phyloP scores from a whole-genome alignment of 1,140 invertebrate species.

The Lysiphlebus fabarum region DNA sequence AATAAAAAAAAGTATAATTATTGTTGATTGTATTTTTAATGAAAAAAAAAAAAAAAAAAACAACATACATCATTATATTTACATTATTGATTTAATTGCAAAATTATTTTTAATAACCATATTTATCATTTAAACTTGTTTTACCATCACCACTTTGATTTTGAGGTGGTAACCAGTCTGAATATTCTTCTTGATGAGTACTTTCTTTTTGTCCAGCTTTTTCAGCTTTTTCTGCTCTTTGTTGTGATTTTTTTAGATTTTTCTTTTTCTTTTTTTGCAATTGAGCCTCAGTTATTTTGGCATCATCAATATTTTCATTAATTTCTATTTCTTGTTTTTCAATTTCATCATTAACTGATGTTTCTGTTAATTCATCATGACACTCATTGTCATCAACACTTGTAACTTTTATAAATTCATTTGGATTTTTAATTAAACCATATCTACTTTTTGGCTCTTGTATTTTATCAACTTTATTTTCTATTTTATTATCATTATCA shows the following conservation, averaged over 20 bases:
- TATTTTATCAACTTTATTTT: not conserved
- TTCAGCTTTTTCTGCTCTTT: constrained; percentile 46
- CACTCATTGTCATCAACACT: constrained; percentile 4
- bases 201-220: constrained; percentile 48
- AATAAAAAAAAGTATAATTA: too few species aligned
- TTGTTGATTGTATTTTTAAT: too few species aligned
- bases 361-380: not conserved
- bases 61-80: too few species aligned
- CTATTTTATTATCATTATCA: not conserved
- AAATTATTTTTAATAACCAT: constrained; percentile 64
- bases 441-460: not conserved
- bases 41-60: too few species aligned
- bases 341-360: not conserved
- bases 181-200: constrained; percentile 62
- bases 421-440: not conserved
- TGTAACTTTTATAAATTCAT: not conserved
- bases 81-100: not conserved
- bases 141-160: constrained; percentile 77
- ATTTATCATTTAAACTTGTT: constrained; percentile 78
- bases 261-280: constrained; percentile 24
- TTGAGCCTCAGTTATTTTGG: constrained; percentile 29
- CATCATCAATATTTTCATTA: not conserved
- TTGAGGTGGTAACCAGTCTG: constrained; percentile 72
- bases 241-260: constrained; percentile 41
- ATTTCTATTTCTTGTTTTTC: not conserved